Percentiles rank a stretch among this genome's conserved stretches.
phyloP scores from a whole-genome alignment of 2,113 vertebrate species.

The Machaerirhynchus nigripectus region DNA sequence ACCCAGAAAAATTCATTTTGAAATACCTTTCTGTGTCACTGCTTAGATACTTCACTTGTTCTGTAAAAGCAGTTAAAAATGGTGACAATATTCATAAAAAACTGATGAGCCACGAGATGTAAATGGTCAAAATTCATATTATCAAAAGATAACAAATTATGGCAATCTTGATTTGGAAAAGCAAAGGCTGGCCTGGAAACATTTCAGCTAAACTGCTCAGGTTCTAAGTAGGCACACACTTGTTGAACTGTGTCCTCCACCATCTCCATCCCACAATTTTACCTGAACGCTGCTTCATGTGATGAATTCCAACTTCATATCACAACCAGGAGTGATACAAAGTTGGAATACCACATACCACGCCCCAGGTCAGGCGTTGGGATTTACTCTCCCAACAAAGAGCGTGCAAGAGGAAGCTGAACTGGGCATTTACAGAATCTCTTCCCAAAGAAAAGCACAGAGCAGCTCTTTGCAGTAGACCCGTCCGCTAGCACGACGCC shows the following conservation, averaged over 20 bases:
- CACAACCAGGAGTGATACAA: neutral
- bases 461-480: neutral
- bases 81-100: neutral
- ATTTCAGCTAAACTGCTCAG: neutral
- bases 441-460: neutral
- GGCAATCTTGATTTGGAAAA: neutral
- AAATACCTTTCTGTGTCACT: neutral
- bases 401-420: neutral
- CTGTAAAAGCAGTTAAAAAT: neutral
- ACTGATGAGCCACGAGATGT: fast-evolving
- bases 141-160: neutral
- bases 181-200: neutral
- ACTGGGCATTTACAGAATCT: neutral
- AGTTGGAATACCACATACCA: too few species aligned
- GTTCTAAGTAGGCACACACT: neutral
- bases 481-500: fast-evolving
- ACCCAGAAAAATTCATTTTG: neutral
- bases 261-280: neutral
- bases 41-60: neutral
- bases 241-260: neutral
- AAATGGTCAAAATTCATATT: neutral
- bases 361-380: neutral
- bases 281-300: fast-evolving
- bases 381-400: neutral
- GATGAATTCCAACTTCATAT: too few species aligned